phyloP scores from a whole-genome alignment of 2,113 vertebrate species.

The Gadus macrocephalus region DNA sequence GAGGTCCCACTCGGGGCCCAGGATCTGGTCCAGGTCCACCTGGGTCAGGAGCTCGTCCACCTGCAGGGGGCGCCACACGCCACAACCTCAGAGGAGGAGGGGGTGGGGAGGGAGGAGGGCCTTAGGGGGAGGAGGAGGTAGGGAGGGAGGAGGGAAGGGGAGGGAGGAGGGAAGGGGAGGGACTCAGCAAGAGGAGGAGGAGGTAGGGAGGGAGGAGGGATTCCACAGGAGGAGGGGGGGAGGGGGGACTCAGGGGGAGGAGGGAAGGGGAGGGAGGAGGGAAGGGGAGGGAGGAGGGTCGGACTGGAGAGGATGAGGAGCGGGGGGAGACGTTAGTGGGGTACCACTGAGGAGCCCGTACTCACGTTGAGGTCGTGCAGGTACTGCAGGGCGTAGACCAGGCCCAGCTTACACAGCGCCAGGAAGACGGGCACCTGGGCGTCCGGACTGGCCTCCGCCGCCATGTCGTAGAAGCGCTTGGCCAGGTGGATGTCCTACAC shows the following conservation, averaged over 20 bases:
- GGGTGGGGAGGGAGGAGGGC: too few species aligned
- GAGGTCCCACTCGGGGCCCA: slow-evolving; percentile 98
- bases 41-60: slow-evolving; percentile 81
- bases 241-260: background rate
- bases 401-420: slow-evolving; percentile 89
- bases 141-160: too few species aligned
- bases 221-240: background rate
- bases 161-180: background rate
- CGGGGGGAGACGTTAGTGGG: too few species aligned
- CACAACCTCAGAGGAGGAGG: too few species aligned
- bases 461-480: slow-evolving; percentile 99
- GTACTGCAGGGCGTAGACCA: slow-evolving; percentile 88
- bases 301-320: too few species aligned
- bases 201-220: too few species aligned
- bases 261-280: too few species aligned
- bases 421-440: slow-evolving; percentile 97
- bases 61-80: slow-evolving; percentile 56
- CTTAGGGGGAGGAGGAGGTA: too few species aligned
- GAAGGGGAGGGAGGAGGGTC: too few species aligned
- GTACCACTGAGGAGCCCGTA: slow-evolving; percentile 16
- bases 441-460: slow-evolving; percentile 94
- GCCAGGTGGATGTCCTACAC: slow-evolving; percentile 92
- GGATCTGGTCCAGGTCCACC: slow-evolving; percentile 92
- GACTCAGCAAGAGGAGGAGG: too few species aligned
- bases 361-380: slow-evolving; percentile 90